These are phyloP conservation scores for Apomyelois bistriatella DNA, from an alignment of 2,888 invertebrate species.

Conservation along the genomic window DNA sequence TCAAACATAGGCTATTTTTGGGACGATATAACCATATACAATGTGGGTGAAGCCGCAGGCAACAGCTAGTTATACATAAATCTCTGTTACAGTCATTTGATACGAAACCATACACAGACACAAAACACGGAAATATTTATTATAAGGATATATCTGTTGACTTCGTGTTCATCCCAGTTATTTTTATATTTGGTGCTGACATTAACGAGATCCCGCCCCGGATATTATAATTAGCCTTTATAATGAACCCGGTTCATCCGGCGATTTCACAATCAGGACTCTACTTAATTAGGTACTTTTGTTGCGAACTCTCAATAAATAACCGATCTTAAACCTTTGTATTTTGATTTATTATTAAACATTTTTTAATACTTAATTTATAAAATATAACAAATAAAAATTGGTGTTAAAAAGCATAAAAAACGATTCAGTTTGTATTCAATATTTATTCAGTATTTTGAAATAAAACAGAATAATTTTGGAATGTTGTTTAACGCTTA, in stretches of 20 bases:
- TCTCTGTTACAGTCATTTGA: too few relatives aligned
- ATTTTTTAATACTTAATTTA: not conserved
- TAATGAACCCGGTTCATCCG: conserved; percentile 42
- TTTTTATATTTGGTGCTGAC: conserved; percentile 18
- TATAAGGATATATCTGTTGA: not conserved
- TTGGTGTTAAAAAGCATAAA: too few relatives aligned
- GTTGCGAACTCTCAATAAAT: conserved; percentile 10
- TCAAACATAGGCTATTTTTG: too few relatives aligned
- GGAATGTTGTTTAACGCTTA: too few relatives aligned
- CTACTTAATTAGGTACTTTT: conserved; percentile 3
- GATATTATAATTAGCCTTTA: conserved; percentile 48
- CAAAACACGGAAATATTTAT: not conserved
- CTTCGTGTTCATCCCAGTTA: not conserved
- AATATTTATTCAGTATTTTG: too few relatives aligned
- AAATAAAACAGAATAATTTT: too few relatives aligned
- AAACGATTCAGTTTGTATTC: too few relatives aligned
- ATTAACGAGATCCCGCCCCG: conserved; percentile 45
- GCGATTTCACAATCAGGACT: conserved; percentile 16
- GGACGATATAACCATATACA: too few relatives aligned
- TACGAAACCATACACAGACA: too few relatives aligned
- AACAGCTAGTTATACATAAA: too few relatives aligned
- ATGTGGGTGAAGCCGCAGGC: too few relatives aligned
- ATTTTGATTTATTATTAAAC: not conserved
- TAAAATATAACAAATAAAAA: too few relatives aligned
- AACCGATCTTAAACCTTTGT: not conserved